Evolutionary conservation across 2,113 vertebrate genomes (phyloP), one percentile per base, ranked within the genome.

Genomic region (Theristicus caerulescens): DNA sequence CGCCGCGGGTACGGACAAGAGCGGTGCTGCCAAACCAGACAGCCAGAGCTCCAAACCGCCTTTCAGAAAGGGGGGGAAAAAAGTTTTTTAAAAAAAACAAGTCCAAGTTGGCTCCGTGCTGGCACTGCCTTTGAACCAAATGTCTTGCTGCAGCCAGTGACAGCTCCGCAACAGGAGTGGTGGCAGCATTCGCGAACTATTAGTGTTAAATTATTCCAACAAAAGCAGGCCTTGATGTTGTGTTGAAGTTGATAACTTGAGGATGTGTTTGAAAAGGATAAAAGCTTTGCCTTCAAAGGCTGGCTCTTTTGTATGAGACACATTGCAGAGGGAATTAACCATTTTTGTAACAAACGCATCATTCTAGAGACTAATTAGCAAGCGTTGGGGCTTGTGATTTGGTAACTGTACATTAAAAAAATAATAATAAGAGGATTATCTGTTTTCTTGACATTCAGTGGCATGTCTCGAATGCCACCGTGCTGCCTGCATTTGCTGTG

Each of bases 181-280:
- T 27, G 90, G 93, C 93, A 85, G 90, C 86, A 58, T 29, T 94
- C 93, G 16, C 21, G 15, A 90, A 44, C 93, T 88, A 90, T 94
- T 94, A 94, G 95, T 92, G 93, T 88, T 96, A 94, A 93, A 93
- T 96, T 93, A 94, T 95, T 95, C 91, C 93, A 76, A 93, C 93
- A 94, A 91, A 95, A 93, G 91, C 80, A 65, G 84, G 80, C 88
- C 91, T 95, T 93, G 93, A 93, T 93, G 93, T 85, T 54, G 82
- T 34, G 76, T 81, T 70, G 91, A 78, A 91, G 91, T 91, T 82
- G 93, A 92, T 93, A 95, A 91, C 76, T 93, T 13, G 91, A 86
- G 90, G 88, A 89, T 34, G 88, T 57, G 88, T 93, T 88, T 93
- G 93, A 95, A 59, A 86, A 66, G 80, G 95, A 91, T 93, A 74